Evolutionary conservation across 2,113 vertebrate species (phyloP).

Genomic region (Etheostoma cragini): DNA sequence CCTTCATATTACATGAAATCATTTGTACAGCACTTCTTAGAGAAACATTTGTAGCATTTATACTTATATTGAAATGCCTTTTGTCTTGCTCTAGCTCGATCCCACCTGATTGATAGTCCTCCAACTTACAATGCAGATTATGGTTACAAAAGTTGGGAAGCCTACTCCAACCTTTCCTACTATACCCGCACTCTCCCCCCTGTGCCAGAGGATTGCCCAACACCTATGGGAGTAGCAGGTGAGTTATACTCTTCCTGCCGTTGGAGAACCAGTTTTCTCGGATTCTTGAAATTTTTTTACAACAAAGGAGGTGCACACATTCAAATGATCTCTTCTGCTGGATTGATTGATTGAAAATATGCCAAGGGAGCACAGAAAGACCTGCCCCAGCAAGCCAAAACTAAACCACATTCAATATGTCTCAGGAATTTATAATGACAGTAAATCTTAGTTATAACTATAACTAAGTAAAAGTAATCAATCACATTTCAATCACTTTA

Average conservation of each 20-base stretch:
- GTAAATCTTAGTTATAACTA: not conserved
- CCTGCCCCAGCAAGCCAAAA: not conserved
- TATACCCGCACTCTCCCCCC: slow-evolving; percentile 93
- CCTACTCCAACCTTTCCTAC: slow-evolving; percentile 94
- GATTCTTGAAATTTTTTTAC: slow-evolving; percentile 76
- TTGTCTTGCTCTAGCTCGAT: slow-evolving; percentile 85
- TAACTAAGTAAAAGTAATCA: not conserved
- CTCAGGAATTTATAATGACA: not conserved
- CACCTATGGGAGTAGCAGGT: slow-evolving; percentile 97
- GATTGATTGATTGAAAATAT: not conserved
- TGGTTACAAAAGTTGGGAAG: slow-evolving; percentile 95
- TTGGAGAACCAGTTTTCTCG: slow-evolving; percentile 80
- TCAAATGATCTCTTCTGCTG: not conserved
- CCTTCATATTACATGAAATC: not conserved
- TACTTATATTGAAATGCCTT: not conserved
- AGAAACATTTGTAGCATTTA: slow-evolving; percentile 2
- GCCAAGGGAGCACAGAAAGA: not conserved
- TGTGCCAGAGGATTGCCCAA: slow-evolving; percentile 92
- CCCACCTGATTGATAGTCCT: slow-evolving; percentile 94
- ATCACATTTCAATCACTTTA: too few relatives aligned
- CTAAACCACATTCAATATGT: not conserved
- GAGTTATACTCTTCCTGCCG: slow-evolving; percentile 55
- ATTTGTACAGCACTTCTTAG: slow-evolving; percentile 20
- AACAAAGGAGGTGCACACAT: slow-evolving; percentile 33
- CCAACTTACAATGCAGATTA: slow-evolving; percentile 94